Evolutionary conservation across 2,113 vertebrate genomes (phyloP).

Genomic region (Excalfactoria chinensis): DNA sequence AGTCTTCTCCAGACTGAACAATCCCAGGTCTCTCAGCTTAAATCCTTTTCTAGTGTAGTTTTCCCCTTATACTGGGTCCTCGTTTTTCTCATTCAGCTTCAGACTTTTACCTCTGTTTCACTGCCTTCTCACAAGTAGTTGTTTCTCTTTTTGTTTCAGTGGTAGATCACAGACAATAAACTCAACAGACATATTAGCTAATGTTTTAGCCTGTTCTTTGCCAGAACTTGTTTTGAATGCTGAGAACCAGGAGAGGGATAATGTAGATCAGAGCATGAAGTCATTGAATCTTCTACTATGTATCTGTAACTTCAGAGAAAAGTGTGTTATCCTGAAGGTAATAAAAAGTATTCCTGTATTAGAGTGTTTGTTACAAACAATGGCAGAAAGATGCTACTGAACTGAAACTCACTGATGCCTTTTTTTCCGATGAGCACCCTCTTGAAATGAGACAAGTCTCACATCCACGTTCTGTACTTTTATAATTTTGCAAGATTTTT

Average conservation of each 20-base stretch:
- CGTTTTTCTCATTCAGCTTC: background rate
- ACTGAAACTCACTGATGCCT: background rate
- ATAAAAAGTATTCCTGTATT: background rate
- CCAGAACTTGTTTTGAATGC: background rate
- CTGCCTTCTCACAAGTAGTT: background rate
- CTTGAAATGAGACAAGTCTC: background rate
- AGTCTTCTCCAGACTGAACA: too few relatives aligned
- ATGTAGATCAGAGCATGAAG: background rate
- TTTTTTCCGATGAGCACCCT: background rate
- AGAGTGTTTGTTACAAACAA: background rate
- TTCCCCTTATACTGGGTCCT: background rate
- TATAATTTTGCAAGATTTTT: background rate
- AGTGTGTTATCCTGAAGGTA: background rate
- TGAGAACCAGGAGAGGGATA: background rate
- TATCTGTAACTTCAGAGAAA: background rate
- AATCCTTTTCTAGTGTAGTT: background rate
- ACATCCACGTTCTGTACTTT: fast-evolving
- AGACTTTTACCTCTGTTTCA: background rate
- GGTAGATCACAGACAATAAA: background rate
- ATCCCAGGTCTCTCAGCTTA: too few relatives aligned
- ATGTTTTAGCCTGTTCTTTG: background rate
- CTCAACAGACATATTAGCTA: background rate
- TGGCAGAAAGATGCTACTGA: background rate
- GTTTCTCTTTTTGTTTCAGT: background rate
- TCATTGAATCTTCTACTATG: background rate